Evolutionary conservation across 1,140 invertebrate species (phyloP).

Genomic region (Leptinotarsa lineolata): DNA sequence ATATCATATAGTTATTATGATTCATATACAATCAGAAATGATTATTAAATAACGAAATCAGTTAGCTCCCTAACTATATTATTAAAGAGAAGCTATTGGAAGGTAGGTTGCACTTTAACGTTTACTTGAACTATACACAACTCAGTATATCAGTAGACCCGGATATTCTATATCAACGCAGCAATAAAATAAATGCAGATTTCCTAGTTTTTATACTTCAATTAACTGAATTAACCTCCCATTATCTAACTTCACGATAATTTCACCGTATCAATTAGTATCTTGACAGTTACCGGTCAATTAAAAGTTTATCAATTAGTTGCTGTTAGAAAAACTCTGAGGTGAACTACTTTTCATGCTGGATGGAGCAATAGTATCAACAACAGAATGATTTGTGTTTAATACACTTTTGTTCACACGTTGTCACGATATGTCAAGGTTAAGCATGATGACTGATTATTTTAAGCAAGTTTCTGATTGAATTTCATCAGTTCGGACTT

Average conservation of each 20-base stretch:
- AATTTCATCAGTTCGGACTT: too few relatives aligned
- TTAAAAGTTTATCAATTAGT: not conserved
- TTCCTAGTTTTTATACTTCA: not conserved
- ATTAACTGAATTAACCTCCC: conserved; percentile 1
- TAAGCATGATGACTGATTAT: not conserved
- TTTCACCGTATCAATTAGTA: not conserved
- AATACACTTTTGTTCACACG: not conserved
- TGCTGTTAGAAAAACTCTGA: not conserved
- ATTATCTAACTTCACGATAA: not conserved
- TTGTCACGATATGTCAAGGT: not conserved
- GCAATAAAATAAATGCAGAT: not conserved
- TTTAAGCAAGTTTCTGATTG: too few relatives aligned
- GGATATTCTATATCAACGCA: too few relatives aligned
- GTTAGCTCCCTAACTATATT: too few relatives aligned
- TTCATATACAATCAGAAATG: too few relatives aligned
- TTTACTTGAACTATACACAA: too few relatives aligned
- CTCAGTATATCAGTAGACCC: too few relatives aligned
- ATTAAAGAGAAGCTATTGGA: too few relatives aligned
- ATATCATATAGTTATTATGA: too few relatives aligned
- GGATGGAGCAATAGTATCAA: not conserved
- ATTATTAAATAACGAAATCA: too few relatives aligned
- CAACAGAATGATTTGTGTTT: not conserved
- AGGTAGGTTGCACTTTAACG: too few relatives aligned
- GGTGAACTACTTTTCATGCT: not conserved
- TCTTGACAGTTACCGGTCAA: not conserved